Percentiles rank a stretch among this genome's conserved stretches.
phyloP scores from a whole-genome alignment of 2,888 invertebrate species.

The Perizoma affinitatum region DNA sequence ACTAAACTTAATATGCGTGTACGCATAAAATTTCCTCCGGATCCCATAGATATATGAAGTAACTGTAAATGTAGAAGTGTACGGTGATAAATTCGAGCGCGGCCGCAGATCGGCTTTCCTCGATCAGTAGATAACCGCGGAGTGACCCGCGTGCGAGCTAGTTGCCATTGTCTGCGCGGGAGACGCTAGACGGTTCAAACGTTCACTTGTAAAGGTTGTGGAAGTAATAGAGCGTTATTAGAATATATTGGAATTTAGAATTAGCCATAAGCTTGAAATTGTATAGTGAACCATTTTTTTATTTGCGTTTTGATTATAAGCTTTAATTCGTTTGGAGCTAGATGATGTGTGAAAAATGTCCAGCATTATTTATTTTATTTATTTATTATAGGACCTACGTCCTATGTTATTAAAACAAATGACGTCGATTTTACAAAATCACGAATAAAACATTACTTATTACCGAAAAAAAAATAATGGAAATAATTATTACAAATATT shows the following conservation, averaged over 20 bases:
- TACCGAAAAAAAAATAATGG: too few relatives aligned
- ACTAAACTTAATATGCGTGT: conserved; percentile 28
- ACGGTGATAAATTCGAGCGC: conserved; percentile 71
- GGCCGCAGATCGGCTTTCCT: conserved; percentile 71
- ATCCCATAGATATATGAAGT: conserved; percentile 55
- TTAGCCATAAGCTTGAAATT: neutral
- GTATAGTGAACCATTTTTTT: too few relatives aligned
- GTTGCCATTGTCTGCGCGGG: conserved; percentile 65
- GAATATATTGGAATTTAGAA: conserved; percentile 11
- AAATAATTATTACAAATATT: too few relatives aligned
- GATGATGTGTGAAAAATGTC: too few relatives aligned
- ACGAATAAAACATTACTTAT: too few relatives aligned
- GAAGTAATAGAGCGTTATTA: conserved; percentile 25
- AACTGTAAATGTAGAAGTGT: conserved; percentile 66
- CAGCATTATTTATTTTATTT: too few relatives aligned
- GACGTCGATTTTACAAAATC: too few relatives aligned
- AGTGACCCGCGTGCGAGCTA: conserved; percentile 73
- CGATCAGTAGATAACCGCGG: conserved; percentile 75
- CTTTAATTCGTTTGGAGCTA: too few relatives aligned
- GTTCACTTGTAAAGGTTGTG: conserved; percentile 43
- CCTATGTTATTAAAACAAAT: too few relatives aligned
- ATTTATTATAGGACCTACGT: too few relatives aligned
- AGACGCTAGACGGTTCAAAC: conserved; percentile 56
- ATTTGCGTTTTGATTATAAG: too few relatives aligned
- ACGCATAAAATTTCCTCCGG: conserved; percentile 17